phyloP scores from a whole-genome alignment of 2,113 vertebrate genomes.

The Hypanus sabinus region DNA sequence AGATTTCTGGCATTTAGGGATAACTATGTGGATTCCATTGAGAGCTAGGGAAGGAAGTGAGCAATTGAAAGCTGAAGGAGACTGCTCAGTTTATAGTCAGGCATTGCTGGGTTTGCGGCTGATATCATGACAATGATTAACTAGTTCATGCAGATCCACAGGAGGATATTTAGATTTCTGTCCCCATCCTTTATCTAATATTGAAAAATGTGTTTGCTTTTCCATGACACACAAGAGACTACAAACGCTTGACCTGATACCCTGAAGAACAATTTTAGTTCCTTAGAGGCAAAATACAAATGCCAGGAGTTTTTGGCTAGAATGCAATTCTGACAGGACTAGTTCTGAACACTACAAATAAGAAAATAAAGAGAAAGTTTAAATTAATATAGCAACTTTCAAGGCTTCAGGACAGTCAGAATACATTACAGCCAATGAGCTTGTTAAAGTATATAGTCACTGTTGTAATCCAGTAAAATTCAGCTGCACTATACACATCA shows the following conservation, averaged over 20 bases:
- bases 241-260: neutral
- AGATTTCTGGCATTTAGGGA: neutral
- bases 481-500: too few relatives aligned
- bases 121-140: neutral
- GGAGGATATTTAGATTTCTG: neutral
- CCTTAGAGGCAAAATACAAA: neutral
- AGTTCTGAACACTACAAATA: neutral
- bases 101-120: neutral
- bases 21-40: neutral
- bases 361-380: too few relatives aligned
- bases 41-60: neutral
- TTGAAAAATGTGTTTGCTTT: slow-evolving; percentile 21
- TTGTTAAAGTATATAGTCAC: too few relatives aligned
- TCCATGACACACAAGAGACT: neutral
- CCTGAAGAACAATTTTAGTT: slow-evolving; percentile 10
- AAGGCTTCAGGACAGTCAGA: too few relatives aligned
- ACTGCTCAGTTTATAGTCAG: neutral
- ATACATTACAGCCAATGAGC: too few relatives aligned
- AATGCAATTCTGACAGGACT: neutral
- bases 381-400: too few relatives aligned
- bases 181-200: neutral
- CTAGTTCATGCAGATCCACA: neutral
- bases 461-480: too few relatives aligned
- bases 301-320: neutral
- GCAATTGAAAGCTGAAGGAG: neutral